Base-by-base conservation (phyloP, 2,888 invertebrate species). In the Piscicola geometra region DNA sequence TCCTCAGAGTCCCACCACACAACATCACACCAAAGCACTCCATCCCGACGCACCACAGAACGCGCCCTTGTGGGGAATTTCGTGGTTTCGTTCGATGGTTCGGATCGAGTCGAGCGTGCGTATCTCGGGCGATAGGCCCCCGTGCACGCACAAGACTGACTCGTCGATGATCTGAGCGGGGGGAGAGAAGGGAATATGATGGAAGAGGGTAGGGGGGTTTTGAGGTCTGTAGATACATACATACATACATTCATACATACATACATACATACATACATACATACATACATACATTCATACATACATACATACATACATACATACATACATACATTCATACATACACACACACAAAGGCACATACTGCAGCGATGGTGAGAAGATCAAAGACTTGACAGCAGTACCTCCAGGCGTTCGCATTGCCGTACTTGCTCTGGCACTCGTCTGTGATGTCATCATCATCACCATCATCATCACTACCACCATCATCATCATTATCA, bases 321-420 rank as follows among this genome's bases (percentile, higher is more conserved):
- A 28, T 64, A 64, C 64, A 64, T 64, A 64, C 64, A 64, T 64
- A 64, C 64, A 64, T 64, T 15, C 64, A 64, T 64, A 64, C 64
- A 64, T 64, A 64, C 64, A 28, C n/a, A 64, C 64, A 64, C n/a
- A 64, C 64, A 64, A n/a, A 32, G n/a, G 3, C 25, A 89, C 90
- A 89, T 88, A 94, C 93, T 81, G 99, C 99, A 83, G 98, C 96
- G 81, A 99, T 91, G 81, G 98, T 96, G 75, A 99, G 89, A 80
- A 97, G 89, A 88, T 99, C 98, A 88, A 99, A 99, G 68, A 98
- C 96, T 86, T 91, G 91, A 87, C 98, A 98, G 86, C 98, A 99
- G 86, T 94, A 93, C 86, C 94, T 93, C 97, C 99, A 99, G 69
- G 97, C 95, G 88, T 96, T 96, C 73, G 93, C 91, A 89, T 99